Evolutionary conservation across 30 jellyfish, hydroid and myxozoan species (phyloP).

Genomic region (Turritopsis rubra): DNA sequence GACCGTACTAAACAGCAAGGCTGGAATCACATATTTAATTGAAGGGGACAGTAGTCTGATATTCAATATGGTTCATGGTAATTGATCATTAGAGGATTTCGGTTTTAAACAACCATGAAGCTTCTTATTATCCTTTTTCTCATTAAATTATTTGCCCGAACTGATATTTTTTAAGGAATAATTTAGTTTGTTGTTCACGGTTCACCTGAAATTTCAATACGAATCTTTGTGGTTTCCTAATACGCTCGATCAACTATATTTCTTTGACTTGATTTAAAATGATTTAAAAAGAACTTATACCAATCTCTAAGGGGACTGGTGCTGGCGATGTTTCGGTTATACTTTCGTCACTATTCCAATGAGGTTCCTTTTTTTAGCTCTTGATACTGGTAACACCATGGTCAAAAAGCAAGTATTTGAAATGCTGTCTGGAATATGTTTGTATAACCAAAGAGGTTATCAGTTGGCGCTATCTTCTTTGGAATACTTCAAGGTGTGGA

Average conservation of each 20-base stretch:
- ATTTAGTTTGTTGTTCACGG: not conserved
- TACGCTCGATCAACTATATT: no score
- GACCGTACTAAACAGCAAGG: constrained; percentile 56
- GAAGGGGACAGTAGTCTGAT: constrained; percentile 48
- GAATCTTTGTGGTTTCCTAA: not conserved
- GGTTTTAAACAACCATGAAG: no score
- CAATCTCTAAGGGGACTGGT: not conserved
- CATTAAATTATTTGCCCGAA: no score
- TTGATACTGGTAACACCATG: constrained; percentile 87
- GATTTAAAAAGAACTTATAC: no score
- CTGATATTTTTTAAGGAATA: no score
- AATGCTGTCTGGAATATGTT: constrained; percentile 68
- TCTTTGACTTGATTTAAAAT: no score
- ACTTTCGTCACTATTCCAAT: no score
- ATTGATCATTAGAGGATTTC: not conserved
- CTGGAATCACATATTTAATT: constrained; percentile 73
- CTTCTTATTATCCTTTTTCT: no score
- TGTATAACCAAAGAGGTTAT: constrained; percentile 70
- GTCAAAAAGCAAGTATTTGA: constrained; percentile 87
- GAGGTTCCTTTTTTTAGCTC: constrained; percentile 61
- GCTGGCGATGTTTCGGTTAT: no score
- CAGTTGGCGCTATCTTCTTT: constrained; percentile 61
- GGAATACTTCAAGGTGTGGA: constrained; percentile 74
- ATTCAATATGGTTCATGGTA: constrained; percentile 55
- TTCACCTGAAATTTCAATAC: not conserved